These are phyloP conservation scores for Archegozetes longisetosus DNA, from an alignment of 1,140 invertebrate genomes.

Conservation along the genomic window DNA sequence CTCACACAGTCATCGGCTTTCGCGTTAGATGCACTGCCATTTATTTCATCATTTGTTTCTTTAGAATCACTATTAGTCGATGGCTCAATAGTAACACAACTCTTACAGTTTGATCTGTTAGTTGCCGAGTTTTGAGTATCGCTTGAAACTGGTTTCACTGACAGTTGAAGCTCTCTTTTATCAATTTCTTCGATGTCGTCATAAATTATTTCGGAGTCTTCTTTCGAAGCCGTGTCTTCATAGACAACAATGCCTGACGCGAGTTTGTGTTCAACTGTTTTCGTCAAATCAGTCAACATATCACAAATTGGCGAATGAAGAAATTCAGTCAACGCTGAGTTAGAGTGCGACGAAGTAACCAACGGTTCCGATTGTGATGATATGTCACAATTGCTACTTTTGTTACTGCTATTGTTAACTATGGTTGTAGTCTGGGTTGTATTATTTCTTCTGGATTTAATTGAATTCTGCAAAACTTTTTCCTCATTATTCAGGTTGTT, in stretches of 20 bases:
- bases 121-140: not conserved
- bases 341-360: not conserved
- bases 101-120: not conserved
- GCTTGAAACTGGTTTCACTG: conserved; percentile 9
- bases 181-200: conserved; percentile 53
- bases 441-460: not conserved
- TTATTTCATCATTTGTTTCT: not conserved
- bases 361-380: not conserved
- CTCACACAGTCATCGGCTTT: not conserved
- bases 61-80: not conserved
- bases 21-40: not conserved
- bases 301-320: not conserved
- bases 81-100: too few relatives aligned
- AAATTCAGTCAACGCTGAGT: not conserved
- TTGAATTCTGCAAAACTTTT: not conserved
- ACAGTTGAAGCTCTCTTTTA: conserved; percentile 5
- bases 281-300: not conserved
- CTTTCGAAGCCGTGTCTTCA: conserved; percentile 38
- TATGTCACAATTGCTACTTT: too few relatives aligned
- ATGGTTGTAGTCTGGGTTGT: not conserved
- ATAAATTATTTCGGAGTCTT: conserved; percentile 45
- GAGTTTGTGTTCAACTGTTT: not conserved
- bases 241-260: conserved; percentile 19
- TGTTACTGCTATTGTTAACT: not conserved
- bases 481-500: not conserved